Base-by-base conservation (phyloP, 2,113 vertebrate species). In the Spea multiplicata region DNA sequence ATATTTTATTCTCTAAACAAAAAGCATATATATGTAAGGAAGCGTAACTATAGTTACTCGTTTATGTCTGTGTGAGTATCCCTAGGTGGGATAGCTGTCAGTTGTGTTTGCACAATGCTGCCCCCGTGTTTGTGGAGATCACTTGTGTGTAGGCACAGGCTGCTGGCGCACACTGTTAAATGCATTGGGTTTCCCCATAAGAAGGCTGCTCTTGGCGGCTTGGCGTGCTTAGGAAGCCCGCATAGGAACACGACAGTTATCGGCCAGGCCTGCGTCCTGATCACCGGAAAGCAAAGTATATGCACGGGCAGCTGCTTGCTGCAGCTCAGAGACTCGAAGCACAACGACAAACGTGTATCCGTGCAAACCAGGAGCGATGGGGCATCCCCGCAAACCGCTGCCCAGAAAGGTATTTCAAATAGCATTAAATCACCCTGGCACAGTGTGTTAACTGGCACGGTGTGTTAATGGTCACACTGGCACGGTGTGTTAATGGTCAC, bases 391-490 rank as follows among this genome's bases (percentile, higher is more conserved):
- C 4, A 88, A 5, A 92, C 95, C 0, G 75, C 91, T 2, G 78
- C 92, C 14, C 92, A 91, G 50, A 97, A 91, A 95, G 95, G 96
- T 97, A 85, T 87, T 81, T 0, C 30, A 30, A 30, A 30, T 30
- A 2, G 30, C 30, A 30, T 30, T 30, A 30, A 30, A 30, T 30
- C 30, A 1, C 30, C 1, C 30, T 30, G 30, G 30, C 30, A 30
- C 2, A 2, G 30, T 30, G 30, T 30, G 30, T 30, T 30, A 30
- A 30, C 1, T 30, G 30, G 30, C 30, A 30, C 30, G 30, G 30
- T 30, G n/a, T n/a, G n/a, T n/a, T n/a, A n/a, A n/a, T n/a, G n/a
- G n/a, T n/a, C n/a, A n/a, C n/a, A n/a, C n/a, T n/a, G n/a, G n/a
- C n/a, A n/a, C n/a, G n/a, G n/a, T n/a, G n/a, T n/a, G n/a, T n/a